A percentile compares a stretch with the other conserved stretches of the same genome.
phyloP scores from a whole-genome alignment of 2,113 vertebrate species.

The Paracanthobrama guichenoti region DNA sequence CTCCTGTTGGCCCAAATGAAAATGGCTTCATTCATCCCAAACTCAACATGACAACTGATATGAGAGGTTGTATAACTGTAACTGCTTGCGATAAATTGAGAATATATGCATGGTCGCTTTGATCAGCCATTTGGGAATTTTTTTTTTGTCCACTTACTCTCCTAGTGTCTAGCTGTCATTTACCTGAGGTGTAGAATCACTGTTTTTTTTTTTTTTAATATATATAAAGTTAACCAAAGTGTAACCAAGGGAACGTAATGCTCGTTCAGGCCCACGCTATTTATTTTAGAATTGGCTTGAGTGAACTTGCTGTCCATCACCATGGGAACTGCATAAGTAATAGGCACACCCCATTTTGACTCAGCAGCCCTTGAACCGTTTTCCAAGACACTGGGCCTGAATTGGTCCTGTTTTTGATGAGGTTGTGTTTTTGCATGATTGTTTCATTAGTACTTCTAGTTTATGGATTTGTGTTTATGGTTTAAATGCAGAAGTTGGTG shows the following conservation, averaged over 20 bases:
- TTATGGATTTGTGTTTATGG: not conserved
- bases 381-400: not conserved
- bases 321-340: constrained; percentile 21
- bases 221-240: not conserved
- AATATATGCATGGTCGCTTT: not conserved
- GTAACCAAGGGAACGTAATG: constrained; percentile 18
- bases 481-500: not conserved
- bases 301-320: constrained; percentile 9
- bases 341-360: not conserved
- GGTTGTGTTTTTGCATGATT: not conserved
- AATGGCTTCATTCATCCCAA: not conserved
- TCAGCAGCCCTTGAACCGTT: not conserved
- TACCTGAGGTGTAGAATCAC: not conserved
- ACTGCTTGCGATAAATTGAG: not conserved
- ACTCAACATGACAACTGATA: not conserved
- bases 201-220: not conserved
- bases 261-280: constrained; percentile 4
- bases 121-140: not conserved
- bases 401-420: not conserved
- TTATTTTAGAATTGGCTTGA: constrained; percentile 18
- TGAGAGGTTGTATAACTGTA: not conserved
- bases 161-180: not conserved
- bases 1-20: not conserved
- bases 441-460: not conserved
- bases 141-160: not conserved